Evolutionary conservation across 2,113 vertebrate genomes (phyloP).

Genomic region (Siphamia tubifer): DNA sequence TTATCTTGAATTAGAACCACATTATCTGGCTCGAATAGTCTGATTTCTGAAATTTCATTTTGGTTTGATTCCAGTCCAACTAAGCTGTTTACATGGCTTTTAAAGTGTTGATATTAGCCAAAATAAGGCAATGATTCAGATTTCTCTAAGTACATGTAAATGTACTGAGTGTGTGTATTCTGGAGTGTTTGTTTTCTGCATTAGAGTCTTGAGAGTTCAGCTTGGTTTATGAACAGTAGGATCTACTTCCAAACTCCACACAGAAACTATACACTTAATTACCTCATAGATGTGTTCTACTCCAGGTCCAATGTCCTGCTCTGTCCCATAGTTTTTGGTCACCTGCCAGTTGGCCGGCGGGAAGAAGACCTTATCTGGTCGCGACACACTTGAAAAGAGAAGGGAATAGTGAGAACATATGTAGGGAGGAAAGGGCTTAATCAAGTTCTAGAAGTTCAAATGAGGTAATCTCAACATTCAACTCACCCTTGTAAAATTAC

Average conservation of each 20-base stretch:
- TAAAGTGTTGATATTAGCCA: too few species aligned
- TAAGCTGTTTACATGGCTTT: too few species aligned
- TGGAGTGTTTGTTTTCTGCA: conserved; percentile 5
- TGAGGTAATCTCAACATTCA: conserved; percentile 18
- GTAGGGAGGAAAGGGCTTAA: not conserved
- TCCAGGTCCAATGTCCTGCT: conserved; percentile 84
- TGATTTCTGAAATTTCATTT: too few species aligned
- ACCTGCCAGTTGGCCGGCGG: conserved; percentile 82
- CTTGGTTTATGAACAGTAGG: conserved; percentile 1
- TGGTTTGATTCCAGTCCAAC: too few species aligned
- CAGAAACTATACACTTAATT: conserved; percentile 31
- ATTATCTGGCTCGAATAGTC: too few species aligned
- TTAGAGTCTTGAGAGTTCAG: not conserved
- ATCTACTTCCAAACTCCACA: conserved; percentile 14
- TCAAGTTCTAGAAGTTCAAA: conserved; percentile 24
- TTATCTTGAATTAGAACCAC: too few species aligned
- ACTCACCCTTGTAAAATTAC: conserved; percentile 88
- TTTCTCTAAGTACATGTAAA: too few species aligned
- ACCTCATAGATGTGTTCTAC: conserved; percentile 92
- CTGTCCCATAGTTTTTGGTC: conserved; percentile 71
- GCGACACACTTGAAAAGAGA: conserved; percentile 81
- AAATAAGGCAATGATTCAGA: too few species aligned
- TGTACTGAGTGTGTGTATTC: too few species aligned
- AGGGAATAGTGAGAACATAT: conserved; percentile 25
- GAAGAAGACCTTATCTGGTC: conserved; percentile 87